Evolutionary conservation across 1,140 invertebrate genomes (phyloP), one percentile per base, ranked within the genome.

Genomic region (Rhizoglyphus robini): DNA sequence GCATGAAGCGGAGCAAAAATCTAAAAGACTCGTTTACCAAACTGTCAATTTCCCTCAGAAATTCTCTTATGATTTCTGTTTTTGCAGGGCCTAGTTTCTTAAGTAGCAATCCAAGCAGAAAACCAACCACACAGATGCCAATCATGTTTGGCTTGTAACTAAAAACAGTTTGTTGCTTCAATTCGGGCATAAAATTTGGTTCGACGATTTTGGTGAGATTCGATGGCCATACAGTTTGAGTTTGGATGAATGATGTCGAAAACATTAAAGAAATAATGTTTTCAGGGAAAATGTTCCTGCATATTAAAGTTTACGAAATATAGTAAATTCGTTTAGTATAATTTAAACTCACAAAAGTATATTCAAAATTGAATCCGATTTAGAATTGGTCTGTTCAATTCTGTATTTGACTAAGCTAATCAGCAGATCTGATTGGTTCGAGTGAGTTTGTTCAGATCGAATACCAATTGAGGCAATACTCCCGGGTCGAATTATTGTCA

Each of bases 11-110:
- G 18, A 41, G 36, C 36, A 41, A 41, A 11, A 18, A 8, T 8
- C 18, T 18, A 41, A 41, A 41, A 11, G 36, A 41, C n/a, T 83
- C 84, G 84, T 90, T 88, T 65, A 90, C 84, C 3, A 90, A 86
- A 73, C 88, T 86, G 73, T 90, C 89, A 27, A 89, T 81, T 36
- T 86, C 83, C 51, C 84, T 82, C 73, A 90, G 88, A 72, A 88
- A 85, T 51, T 90, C 82, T 30, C 89, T 84, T 18, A 87, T 81
- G 0, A 64, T 32, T 80, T 76, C 84, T 81, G 70, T 84, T 75
- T 36, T 73, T 38, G 11, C 30, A 27, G 74, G 70, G 3, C 87
- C 88, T 5, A 91, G 77, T 1, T 87, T 87, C 3, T 87, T 87
- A 11, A 91, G 76, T 36, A 89, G 81, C 25, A 86, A 88, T 3